Conservation (phyloP, 2,888 invertebrate genomes). For the Argyra leucocephala region DNA sequence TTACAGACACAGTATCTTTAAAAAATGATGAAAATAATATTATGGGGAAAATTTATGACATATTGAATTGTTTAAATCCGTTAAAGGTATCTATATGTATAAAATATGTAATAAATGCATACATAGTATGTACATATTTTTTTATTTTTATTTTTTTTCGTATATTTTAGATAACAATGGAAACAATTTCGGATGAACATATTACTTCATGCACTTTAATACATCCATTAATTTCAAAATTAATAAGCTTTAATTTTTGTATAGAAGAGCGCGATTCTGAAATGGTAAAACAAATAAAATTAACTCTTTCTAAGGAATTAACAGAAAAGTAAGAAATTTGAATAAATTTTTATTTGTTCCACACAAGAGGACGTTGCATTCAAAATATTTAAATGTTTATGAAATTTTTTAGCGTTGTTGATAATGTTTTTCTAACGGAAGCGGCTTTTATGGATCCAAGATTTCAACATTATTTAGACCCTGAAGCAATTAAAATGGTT, state of each 20-base stretch:
- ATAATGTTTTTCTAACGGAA: conserved; percentile 27
- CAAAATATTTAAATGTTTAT: not conserved
- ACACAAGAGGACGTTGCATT: no score
- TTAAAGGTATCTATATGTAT: conserved; percentile 28
- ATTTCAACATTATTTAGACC: conserved; percentile 25
- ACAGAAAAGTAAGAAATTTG: conserved; percentile 24
- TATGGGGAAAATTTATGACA: conserved; percentile 23
- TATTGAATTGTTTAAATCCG: conserved; percentile 28
- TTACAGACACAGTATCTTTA: conserved; percentile 25
- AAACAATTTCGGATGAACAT: conserved; percentile 30
- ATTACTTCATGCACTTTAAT: conserved; percentile 29
- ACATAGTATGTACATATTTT: not conserved
- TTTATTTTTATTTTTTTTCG: not conserved
- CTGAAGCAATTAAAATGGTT: not conserved
- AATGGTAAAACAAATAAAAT: conserved; percentile 24
- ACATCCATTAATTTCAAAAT: conserved; percentile 29
- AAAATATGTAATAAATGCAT: no score
- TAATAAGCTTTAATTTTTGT: conserved; percentile 30
- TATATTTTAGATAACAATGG: conserved; percentile 26
- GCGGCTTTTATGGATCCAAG: conserved; percentile 32
- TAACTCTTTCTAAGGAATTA: conserved; percentile 25
- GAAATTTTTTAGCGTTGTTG: conserved; percentile 23
- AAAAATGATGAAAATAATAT: conserved; percentile 22
- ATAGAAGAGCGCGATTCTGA: conserved; percentile 22
- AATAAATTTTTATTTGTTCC: conserved; percentile 10